phyloP scores from a whole-genome alignment of 2,888 invertebrate species.

The Amiota mariae region DNA sequence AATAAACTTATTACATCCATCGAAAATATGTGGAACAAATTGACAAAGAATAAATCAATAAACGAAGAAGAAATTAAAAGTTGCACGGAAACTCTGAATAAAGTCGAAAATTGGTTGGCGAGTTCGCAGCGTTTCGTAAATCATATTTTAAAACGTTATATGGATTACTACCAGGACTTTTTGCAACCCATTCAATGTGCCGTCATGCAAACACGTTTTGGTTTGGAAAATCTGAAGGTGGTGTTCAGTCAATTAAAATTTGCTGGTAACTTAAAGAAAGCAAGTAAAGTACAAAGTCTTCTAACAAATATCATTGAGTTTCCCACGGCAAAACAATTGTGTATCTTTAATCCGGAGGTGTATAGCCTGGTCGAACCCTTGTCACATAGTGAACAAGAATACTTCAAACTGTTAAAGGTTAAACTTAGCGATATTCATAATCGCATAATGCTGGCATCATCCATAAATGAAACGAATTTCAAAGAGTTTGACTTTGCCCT shows the following conservation, averaged over 20 bases:
- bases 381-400: conserved; percentile 63
- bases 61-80: conserved; percentile 45
- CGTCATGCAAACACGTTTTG: conserved; percentile 80
- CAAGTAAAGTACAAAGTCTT: conserved; percentile 56
- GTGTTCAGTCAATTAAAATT: conserved; percentile 73
- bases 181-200: conserved; percentile 82
- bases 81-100: conserved; percentile 61
- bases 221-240: conserved; percentile 77
- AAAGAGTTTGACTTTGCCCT: conserved; percentile 76
- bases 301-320: conserved; percentile 67
- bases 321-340: conserved; percentile 61
- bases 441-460: conserved; percentile 76
- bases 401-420: conserved; percentile 77
- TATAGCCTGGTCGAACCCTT: conserved; percentile 64
- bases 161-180: conserved; percentile 85
- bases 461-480: conserved; percentile 74
- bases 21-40: conserved; percentile 51
- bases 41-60: conserved; percentile 36
- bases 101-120: conserved; percentile 69
- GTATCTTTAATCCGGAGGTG: conserved; percentile 59
- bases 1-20: conserved; percentile 55
- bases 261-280: conserved; percentile 52
- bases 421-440: conserved; percentile 82
- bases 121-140: conserved; percentile 70
- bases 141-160: conserved; percentile 75